These are phyloP conservation scores for Lepidostoma basale DNA, from an alignment of 1,140 invertebrate species.

Conservation along the genomic window DNA sequence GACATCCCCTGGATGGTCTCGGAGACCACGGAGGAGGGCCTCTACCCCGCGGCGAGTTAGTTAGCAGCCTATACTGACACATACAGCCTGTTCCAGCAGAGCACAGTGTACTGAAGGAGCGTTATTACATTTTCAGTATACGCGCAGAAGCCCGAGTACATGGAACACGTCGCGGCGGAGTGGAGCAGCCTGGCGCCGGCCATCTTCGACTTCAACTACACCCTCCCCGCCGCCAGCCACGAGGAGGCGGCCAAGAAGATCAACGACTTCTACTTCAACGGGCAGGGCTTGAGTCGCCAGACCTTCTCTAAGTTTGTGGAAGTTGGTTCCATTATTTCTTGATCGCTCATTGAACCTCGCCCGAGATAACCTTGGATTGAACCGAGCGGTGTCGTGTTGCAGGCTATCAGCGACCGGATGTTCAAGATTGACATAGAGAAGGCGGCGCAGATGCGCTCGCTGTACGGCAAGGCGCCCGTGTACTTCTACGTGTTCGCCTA, in stretches of 20 bases:
- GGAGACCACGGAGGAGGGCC: slow-evolving; percentile 64
- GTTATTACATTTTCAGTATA: slow-evolving; percentile 55
- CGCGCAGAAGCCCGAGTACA: slow-evolving; percentile 51
- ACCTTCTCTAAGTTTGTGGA: slow-evolving; percentile 54
- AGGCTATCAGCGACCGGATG: slow-evolving; percentile 66
- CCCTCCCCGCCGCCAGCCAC: slow-evolving; percentile 57
- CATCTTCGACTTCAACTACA: slow-evolving; percentile 68
- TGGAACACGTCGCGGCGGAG: slow-evolving; percentile 61
- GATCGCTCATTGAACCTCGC: too few relatives aligned
- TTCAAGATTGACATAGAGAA: slow-evolving; percentile 64
- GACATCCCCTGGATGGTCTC: slow-evolving; percentile 66
- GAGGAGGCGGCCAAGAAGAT: slow-evolving; percentile 58
- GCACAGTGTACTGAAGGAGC: neutral
- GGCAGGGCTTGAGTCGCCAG: slow-evolving; percentile 57
- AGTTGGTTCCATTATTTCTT: too few relatives aligned
- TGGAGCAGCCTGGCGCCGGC: slow-evolving; percentile 65
- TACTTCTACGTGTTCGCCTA: slow-evolving; percentile 67
- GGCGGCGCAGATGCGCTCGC: slow-evolving; percentile 62
- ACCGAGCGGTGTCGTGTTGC: too few relatives aligned
- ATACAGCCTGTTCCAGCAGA: too few relatives aligned
- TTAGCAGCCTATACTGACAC: too few relatives aligned
- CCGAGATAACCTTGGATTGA: too few relatives aligned
- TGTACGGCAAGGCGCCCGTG: slow-evolving; percentile 61
- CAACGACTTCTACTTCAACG: slow-evolving; percentile 63
- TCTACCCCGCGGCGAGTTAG: slow-evolving; percentile 67